Evolutionary conservation across 1,140 invertebrate species (phyloP).

Genomic region (Hermetia illucens): DNA sequence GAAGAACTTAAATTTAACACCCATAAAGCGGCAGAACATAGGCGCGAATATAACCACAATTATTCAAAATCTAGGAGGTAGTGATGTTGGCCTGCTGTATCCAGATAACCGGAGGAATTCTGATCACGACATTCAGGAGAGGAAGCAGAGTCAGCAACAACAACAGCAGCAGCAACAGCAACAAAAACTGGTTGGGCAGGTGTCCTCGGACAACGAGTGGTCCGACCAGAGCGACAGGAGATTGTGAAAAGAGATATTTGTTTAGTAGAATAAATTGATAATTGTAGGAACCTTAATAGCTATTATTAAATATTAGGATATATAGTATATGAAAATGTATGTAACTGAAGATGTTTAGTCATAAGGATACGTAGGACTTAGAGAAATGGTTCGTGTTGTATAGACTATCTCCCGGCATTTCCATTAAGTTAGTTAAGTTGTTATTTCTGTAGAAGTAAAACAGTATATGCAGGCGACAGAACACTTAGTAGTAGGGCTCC

Average conservation of each 20-base stretch:
- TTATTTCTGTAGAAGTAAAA: too few species aligned
- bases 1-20: background rate
- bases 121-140: constrained; percentile 1
- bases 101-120: background rate
- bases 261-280: constrained; percentile 5
- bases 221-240: constrained; percentile 9
- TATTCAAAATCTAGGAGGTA: constrained; percentile 29
- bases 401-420: too few species aligned
- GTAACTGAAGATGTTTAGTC: constrained; percentile 18
- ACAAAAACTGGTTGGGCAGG: background rate
- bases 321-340: constrained; percentile 18
- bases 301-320: constrained; percentile 24
- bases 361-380: too few species aligned
- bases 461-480: too few species aligned
- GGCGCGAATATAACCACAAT: constrained; percentile 27
- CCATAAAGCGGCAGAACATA: constrained; percentile 13
- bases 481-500: too few species aligned
- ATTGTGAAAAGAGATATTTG: constrained; percentile 16
- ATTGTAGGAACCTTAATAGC: constrained; percentile 8
- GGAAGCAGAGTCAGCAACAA: background rate
- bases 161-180: background rate
- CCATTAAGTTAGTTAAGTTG: too few species aligned
- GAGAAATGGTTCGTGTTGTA: too few species aligned
- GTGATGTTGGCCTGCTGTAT: constrained; percentile 25
- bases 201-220: constrained; percentile 9